Conservation (phyloP, 2,888 invertebrate species). For the Caenorhabditis panamensis region DNA sequence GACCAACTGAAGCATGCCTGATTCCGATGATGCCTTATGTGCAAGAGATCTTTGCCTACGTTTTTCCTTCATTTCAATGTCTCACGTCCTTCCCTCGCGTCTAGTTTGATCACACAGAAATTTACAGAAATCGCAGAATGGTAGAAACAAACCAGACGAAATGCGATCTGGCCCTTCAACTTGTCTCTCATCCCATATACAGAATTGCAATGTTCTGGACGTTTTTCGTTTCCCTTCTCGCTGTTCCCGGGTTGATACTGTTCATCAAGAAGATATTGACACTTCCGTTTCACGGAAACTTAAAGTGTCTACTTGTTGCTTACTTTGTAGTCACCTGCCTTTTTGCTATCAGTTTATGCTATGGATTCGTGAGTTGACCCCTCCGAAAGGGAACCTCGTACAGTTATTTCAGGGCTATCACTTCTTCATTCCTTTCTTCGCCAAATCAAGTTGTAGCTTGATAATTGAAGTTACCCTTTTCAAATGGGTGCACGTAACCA, state of each 20-base stretch:
- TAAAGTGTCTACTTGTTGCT: constrained; percentile 32
- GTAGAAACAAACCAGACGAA: constrained; percentile 14
- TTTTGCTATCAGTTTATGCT: constrained; percentile 2
- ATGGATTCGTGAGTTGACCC: constrained; percentile 25
- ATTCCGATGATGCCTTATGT: no score
- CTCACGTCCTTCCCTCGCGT: no score
- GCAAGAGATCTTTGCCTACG: no score
- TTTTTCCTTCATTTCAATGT: no score
- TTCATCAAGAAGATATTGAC: constrained; percentile 13
- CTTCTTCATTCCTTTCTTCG: constrained; percentile 28
- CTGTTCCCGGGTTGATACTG: constrained; percentile 8
- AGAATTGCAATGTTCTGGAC: constrained; percentile 34
- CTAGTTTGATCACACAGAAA: no score
- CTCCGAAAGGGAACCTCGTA: background rate
- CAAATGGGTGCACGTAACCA: constrained; percentile 3
- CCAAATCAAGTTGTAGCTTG: constrained; percentile 17
- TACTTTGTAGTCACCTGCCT: constrained; percentile 21
- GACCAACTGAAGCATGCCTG: no score
- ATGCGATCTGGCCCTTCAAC: constrained; percentile 31
- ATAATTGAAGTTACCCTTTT: constrained; percentile 25
- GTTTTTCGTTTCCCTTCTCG: constrained; percentile 31
- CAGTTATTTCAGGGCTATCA: constrained; percentile 39
- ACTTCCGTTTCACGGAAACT: constrained; percentile 43
- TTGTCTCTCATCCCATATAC: constrained; percentile 44
- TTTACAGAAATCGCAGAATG: no score